Evolutionary conservation across 2,113 vertebrate genomes (phyloP).

Genomic region (Neolamprologus longior): DNA sequence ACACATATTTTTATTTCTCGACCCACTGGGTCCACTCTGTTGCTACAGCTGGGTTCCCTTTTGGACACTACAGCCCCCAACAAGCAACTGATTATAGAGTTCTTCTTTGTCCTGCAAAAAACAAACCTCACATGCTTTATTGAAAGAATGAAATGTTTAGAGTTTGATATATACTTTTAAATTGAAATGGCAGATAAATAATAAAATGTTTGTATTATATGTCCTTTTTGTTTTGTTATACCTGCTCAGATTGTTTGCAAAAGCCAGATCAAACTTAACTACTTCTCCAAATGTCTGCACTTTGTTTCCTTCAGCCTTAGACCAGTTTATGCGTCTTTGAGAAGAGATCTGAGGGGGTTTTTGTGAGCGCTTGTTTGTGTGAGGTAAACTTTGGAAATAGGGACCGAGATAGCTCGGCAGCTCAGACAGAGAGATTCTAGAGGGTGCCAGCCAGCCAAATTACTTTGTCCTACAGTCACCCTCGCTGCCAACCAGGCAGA

Average conservation of each 20-base stretch:
- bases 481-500: constrained; percentile 36
- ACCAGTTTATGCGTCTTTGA: background rate
- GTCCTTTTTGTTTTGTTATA: background rate
- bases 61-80: background rate
- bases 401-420: constrained; percentile 11
- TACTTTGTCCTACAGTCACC: constrained; percentile 43
- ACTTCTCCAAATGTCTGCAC: background rate
- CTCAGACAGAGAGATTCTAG: constrained; percentile 32
- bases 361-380: constrained; percentile 35
- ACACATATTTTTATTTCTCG: background rate
- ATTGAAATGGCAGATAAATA: background rate
- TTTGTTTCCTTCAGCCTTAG: constrained; percentile 9
- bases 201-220: background rate
- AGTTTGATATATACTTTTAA: constrained; percentile 15
- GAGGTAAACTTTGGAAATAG: constrained; percentile 45
- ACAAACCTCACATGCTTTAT: background rate
- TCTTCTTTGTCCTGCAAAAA: background rate
- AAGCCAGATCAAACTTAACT: constrained; percentile 7
- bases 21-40: background rate
- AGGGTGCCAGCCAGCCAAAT: constrained; percentile 43
- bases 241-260: background rate
- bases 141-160: background rate
- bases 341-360: background rate
- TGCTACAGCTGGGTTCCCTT: background rate
- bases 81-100: background rate